A percentile compares a stretch with the other conserved stretches of the same genome.
phyloP scores from a whole-genome alignment of 1,140 invertebrate genomes.

The Neodiprion lecontei region DNA sequence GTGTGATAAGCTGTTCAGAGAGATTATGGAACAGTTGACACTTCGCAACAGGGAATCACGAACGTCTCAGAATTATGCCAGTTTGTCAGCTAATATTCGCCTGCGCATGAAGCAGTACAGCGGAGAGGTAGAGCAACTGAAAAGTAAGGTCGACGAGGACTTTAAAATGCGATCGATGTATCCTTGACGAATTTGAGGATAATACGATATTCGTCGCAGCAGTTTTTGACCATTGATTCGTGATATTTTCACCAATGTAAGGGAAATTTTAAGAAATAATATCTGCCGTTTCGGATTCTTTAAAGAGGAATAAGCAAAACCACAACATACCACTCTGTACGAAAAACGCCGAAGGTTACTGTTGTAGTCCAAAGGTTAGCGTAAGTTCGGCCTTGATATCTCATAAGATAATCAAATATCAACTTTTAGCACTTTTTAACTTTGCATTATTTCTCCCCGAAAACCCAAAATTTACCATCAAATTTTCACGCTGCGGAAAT shows the following conservation, averaged over 20 bases:
- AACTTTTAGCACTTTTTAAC: not conserved
- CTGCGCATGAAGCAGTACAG: constrained; percentile 69
- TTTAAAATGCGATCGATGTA: constrained; percentile 62
- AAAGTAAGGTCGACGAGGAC: constrained; percentile 63
- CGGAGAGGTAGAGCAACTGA: constrained; percentile 67
- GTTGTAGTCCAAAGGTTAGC: too few species aligned
- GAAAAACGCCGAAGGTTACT: too few species aligned
- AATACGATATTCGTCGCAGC: not conserved
- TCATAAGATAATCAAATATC: too few species aligned
- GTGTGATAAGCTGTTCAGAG: constrained; percentile 69
- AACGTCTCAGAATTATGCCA: constrained; percentile 62
- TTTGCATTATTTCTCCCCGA: not conserved
- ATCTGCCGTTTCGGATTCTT: too few species aligned
- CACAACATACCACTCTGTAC: too few species aligned
- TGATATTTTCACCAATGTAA: too few species aligned
- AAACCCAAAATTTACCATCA: too few species aligned
- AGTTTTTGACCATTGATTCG: not conserved
- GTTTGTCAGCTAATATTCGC: constrained; percentile 67
- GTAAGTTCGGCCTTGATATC: not conserved
- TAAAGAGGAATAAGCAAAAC: too few species aligned
- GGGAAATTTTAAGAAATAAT: too few species aligned
- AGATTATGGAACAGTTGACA: constrained; percentile 69
- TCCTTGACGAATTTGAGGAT: constrained; percentile 43
- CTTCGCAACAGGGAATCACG: constrained; percentile 62
- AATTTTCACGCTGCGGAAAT: not conserved